phyloP scores from a whole-genome alignment of 2,797 vertebrate genomes.

The Rhynchotus rufescens region DNA sequence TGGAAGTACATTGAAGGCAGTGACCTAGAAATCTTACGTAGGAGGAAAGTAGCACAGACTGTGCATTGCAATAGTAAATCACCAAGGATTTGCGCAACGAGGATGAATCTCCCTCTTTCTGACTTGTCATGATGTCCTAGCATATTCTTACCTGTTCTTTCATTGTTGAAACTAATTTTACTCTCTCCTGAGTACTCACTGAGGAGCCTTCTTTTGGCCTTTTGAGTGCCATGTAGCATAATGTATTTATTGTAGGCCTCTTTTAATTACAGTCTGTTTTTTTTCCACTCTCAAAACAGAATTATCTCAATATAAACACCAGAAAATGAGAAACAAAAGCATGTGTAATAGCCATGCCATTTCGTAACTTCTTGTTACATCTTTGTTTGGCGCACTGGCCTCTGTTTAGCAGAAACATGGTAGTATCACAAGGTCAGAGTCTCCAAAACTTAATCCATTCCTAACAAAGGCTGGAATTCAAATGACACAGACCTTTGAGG shows the following conservation, averaged over 20 bases:
- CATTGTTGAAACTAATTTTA: neutral
- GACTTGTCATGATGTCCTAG: neutral
- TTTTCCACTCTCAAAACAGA: constrained; percentile 36
- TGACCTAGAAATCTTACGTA: constrained; percentile 46
- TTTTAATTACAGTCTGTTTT: constrained; percentile 38
- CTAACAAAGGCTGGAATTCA: constrained; percentile 24
- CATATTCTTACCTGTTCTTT: neutral
- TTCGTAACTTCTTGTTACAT: constrained; percentile 50
- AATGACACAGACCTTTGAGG: neutral
- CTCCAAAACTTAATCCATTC: constrained; percentile 10
- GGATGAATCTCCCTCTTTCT: constrained; percentile 24
- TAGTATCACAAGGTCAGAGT: constrained; percentile 34
- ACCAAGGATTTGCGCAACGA: constrained; percentile 26
- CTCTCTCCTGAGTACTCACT: neutral
- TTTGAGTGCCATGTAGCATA: neutral
- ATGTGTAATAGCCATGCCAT: constrained; percentile 30
- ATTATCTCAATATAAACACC: constrained; percentile 50
- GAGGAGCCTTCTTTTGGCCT: neutral
- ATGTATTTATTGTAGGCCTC: neutral
- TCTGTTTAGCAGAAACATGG: constrained; percentile 54
- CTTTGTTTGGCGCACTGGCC: constrained; percentile 50
- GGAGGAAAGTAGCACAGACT: neutral
- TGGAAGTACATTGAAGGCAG: neutral
- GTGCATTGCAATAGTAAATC: constrained; percentile 29
- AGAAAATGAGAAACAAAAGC: constrained; percentile 48